These are phyloP conservation scores for Synergus laeviventris DNA, from an alignment of 2,888 invertebrate genomes.

Conservation along the genomic window DNA sequence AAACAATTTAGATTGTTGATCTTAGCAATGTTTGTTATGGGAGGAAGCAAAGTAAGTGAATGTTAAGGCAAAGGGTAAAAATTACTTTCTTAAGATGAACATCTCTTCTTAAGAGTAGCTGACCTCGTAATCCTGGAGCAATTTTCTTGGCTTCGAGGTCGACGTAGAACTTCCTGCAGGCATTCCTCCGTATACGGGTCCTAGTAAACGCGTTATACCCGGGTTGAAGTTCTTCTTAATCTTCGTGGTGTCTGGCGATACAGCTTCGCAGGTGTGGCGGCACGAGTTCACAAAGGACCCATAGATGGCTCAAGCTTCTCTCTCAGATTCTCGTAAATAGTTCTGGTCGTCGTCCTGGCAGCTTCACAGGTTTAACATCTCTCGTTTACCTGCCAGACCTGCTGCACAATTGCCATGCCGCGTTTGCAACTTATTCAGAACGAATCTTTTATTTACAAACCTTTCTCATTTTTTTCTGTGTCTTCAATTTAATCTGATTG, in stretches of 20 bases:
- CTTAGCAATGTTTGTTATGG: not conserved
- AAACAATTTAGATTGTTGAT: not conserved
- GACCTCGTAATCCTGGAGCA: conserved; percentile 40
- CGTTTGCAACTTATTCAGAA: conserved; percentile 4
- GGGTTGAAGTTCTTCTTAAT: conserved; percentile 24
- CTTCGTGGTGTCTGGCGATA: conserved; percentile 41
- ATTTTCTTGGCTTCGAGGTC: conserved; percentile 45
- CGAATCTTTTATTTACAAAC: not conserved
- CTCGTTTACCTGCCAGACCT: conserved; percentile 53
- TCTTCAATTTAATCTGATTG: too few species aligned
- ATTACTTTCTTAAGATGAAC: conserved; percentile 16
- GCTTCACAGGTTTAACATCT: conserved; percentile 25
- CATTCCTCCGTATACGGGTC: conserved; percentile 55
- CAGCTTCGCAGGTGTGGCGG: conserved; percentile 66
- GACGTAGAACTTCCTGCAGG: conserved; percentile 61
- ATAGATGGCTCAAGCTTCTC: conserved; percentile 62
- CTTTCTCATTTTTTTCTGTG: not conserved
- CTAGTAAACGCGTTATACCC: not conserved
- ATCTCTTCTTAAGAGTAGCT: conserved; percentile 27
- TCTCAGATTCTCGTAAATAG: conserved; percentile 54
- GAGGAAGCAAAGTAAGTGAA: conserved; percentile 9
- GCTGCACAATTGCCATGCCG: not conserved
- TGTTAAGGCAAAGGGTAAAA: not conserved
- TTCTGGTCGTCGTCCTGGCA: conserved; percentile 47
- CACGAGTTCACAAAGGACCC: conserved; percentile 61